phyloP scores from a whole-genome alignment of 2,888 invertebrate genomes.

The Heliconius ethilla region DNA sequence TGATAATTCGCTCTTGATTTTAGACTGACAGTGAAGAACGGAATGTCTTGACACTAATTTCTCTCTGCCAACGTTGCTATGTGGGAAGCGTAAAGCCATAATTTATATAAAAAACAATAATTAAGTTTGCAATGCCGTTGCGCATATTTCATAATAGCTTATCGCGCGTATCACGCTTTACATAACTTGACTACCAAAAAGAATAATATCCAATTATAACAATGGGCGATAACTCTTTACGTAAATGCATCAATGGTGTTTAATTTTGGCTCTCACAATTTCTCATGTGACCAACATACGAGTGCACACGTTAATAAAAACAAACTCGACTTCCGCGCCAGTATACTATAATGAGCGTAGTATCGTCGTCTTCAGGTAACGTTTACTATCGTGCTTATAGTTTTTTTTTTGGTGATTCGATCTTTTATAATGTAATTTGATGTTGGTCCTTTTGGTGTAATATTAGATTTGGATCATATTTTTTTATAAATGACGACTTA shows the following conservation, averaged over 20 bases:
- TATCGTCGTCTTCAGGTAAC: slow-evolving; percentile 32
- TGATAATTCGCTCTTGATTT: background rate
- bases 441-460: background rate
- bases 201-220: slow-evolving; percentile 58
- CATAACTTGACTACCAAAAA: slow-evolving; percentile 38
- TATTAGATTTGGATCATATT: background rate
- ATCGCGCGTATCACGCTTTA: slow-evolving; percentile 30
- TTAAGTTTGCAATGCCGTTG: too few relatives aligned
- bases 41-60: background rate
- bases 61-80: background rate
- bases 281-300: slow-evolving; percentile 56
- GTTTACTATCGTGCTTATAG: slow-evolving; percentile 11
- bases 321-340: slow-evolving; percentile 50
- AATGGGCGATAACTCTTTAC: slow-evolving; percentile 62
- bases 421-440: background rate
- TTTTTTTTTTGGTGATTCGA: background rate
- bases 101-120: background rate
- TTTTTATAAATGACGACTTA: background rate
- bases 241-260: slow-evolving; percentile 71
- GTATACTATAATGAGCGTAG: slow-evolving; percentile 43
- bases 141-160: background rate
- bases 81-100: background rate
- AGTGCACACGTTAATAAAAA: slow-evolving; percentile 16
- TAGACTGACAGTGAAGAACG: background rate
- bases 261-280: slow-evolving; percentile 61